A percentile compares a stretch with the other conserved stretches of the same genome.
Evolutionary conservation across 2,888 invertebrate species (phyloP).

Genomic region (Hecatera dysodea): DNA sequence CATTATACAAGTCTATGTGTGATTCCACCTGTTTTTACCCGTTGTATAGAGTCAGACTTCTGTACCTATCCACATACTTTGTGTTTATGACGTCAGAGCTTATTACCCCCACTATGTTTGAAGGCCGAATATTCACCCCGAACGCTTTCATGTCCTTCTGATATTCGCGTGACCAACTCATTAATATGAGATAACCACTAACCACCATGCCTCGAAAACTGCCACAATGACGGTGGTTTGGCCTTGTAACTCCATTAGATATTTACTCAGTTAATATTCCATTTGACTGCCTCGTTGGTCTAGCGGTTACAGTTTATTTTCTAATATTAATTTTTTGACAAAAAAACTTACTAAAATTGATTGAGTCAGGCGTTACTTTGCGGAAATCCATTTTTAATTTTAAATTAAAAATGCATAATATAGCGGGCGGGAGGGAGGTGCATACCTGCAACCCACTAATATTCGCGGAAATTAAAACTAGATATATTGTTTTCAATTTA

Average conservation of each 20-base stretch:
- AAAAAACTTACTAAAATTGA: no score
- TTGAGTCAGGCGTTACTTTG: no score
- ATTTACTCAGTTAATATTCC: conserved; percentile 49
- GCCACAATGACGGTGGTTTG: conserved; percentile 64
- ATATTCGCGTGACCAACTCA: conserved; percentile 74
- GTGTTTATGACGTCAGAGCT: conserved; percentile 24
- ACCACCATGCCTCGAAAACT: conserved; percentile 60
- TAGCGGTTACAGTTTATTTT: neutral
- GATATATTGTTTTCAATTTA: no score
- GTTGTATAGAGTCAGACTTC: conserved; percentile 1
- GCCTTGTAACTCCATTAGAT: conserved; percentile 50
- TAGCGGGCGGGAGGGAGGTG: no score
- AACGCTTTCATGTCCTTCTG: conserved; percentile 63
- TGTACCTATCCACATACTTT: neutral
- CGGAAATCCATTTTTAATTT: no score
- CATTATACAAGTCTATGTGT: neutral
- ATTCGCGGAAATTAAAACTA: no score
- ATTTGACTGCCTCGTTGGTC: conserved; percentile 1
- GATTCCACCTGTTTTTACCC: neutral
- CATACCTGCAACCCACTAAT: no score
- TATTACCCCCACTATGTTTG: conserved; percentile 41
- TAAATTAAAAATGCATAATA: no score
- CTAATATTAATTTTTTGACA: no score
- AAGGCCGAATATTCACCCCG: conserved; percentile 49
- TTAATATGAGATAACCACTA: conserved; percentile 70